Conservation (phyloP, 2,888 invertebrate genomes). For the Rutpela maculata region DNA sequence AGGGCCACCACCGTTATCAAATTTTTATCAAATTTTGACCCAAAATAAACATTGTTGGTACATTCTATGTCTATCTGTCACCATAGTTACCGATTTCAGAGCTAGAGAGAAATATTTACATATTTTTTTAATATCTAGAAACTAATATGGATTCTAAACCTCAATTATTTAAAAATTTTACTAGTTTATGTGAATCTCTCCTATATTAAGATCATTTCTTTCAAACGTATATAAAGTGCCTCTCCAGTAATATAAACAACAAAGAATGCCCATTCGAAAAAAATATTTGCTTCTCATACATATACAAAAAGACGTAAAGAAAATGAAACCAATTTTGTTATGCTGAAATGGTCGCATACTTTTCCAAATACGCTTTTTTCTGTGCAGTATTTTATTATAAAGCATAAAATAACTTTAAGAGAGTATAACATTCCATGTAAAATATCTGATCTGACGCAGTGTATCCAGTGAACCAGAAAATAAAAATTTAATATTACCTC, state of each 20-base stretch:
- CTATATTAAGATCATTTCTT: too few relatives aligned
- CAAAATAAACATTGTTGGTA: too few relatives aligned
- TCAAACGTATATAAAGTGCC: neutral
- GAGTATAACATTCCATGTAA: neutral
- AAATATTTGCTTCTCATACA: constrained; percentile 1
- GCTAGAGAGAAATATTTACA: too few relatives aligned
- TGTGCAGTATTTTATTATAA: neutral
- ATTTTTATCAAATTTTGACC: too few relatives aligned
- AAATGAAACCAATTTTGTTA: constrained; percentile 4
- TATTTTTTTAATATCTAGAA: too few relatives aligned
- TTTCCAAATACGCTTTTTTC: neutral
- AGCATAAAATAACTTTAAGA: neutral
- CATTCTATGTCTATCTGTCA: too few relatives aligned
- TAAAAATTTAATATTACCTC: neutral
- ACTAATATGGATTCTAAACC: too few relatives aligned
- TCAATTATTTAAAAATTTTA: too few relatives aligned
- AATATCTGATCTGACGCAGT: neutral
- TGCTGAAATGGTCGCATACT: constrained; percentile 4
- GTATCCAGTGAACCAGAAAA: neutral
- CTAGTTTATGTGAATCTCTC: too few relatives aligned
- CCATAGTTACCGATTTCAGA: too few relatives aligned
- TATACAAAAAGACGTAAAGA: neutral
- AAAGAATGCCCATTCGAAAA: constrained; percentile 3
- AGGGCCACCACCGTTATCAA: too few relatives aligned
- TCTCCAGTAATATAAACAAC: neutral